phyloP scores from a whole-genome alignment of 2,113 vertebrate species.

The Dendrocopos noguchii region DNA sequence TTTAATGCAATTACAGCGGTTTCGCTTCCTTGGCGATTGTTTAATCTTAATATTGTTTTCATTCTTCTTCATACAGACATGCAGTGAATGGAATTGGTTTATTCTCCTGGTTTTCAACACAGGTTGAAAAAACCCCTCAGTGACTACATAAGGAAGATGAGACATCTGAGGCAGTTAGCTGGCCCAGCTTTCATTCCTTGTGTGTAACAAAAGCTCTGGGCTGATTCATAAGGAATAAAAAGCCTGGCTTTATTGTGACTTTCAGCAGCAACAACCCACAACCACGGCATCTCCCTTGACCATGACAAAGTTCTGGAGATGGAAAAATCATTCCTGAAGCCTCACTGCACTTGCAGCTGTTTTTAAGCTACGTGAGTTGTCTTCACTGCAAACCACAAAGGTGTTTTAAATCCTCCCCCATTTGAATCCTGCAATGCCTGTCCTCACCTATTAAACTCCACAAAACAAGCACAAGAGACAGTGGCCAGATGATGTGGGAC shows the following conservation, averaged over 20 bases:
- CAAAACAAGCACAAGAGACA: not conserved
- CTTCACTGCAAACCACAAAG: not conserved
- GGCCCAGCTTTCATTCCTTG: not conserved
- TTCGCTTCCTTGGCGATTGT: not conserved
- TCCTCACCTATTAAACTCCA: not conserved
- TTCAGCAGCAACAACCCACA: not conserved
- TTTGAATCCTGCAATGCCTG: accelerated
- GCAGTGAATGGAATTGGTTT: not conserved
- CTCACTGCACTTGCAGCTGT: not conserved
- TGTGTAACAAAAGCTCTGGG: not conserved
- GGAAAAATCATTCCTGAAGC: not conserved
- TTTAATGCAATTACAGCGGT: constrained; percentile 12
- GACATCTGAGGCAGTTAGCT: not conserved
- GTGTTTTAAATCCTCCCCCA: not conserved
- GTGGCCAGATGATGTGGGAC: not conserved
- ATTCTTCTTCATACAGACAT: not conserved
- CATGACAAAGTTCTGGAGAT: not conserved
- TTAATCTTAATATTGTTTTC: constrained; percentile 10
- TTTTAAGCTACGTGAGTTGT: accelerated
- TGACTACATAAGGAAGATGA: not conserved
- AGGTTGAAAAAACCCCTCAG: not conserved
- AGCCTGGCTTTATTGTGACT: not conserved
- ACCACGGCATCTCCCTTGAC: not conserved
- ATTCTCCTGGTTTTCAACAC: not conserved
- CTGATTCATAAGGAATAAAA: not conserved